Evolutionary conservation across 2,797 vertebrate species (phyloP).

Genomic region (Stomatorhinus walkeri): DNA sequence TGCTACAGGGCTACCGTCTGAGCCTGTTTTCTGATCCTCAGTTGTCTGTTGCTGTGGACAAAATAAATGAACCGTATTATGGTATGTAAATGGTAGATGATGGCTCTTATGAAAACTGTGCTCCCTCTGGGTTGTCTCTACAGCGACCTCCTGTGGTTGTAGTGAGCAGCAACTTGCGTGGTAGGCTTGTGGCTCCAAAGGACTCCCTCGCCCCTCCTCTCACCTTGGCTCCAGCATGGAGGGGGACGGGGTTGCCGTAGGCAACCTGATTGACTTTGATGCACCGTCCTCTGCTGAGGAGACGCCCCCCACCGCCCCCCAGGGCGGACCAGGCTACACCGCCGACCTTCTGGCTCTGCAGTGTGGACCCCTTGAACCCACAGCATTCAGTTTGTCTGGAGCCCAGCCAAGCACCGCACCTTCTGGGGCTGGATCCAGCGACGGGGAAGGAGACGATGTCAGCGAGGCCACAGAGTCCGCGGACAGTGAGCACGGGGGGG

Average conservation of each 20-base stretch:
- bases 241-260: conserved; percentile 59
- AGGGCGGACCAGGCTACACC: conserved; percentile 21
- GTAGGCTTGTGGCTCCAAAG: not conserved
- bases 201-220: not conserved
- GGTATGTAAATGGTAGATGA: not conserved
- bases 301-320: conserved; percentile 26
- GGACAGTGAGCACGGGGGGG: conserved; percentile 82
- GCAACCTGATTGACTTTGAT: conserved; percentile 80
- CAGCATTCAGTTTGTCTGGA: conserved; percentile 32
- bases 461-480: conserved; percentile 89
- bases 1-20: not conserved
- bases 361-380: conserved; percentile 48
- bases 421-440: not conserved
- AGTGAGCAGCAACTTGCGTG: not conserved
- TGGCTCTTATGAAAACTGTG: not conserved
- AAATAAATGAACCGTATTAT: not conserved
- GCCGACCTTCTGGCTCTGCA: conserved; percentile 34
- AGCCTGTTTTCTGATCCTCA: not conserved
- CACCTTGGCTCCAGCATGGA: conserved; percentile 61
- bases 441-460: conserved; percentile 46
- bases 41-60: not conserved
- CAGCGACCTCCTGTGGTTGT: not conserved
- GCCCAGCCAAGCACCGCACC: conserved; percentile 12
- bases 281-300: conserved; percentile 40
- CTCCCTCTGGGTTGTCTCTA: not conserved